Evolutionary conservation across 2,888 invertebrate genomes (phyloP), one percentile per base, ranked within the genome.

Genomic region (Leptopterna dolabrata): DNA sequence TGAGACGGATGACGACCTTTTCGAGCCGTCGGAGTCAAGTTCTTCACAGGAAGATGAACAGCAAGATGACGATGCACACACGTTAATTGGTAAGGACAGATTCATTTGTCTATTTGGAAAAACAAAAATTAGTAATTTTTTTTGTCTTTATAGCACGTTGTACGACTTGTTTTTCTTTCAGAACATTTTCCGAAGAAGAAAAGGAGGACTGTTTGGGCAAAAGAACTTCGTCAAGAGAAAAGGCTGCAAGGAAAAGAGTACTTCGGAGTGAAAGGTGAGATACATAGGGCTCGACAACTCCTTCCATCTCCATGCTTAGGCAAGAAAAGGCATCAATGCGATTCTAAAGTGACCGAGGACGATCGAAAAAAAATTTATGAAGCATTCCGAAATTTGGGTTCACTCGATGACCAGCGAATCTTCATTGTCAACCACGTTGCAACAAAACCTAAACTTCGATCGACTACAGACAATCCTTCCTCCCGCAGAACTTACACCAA

Each of bases 141-240:
- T 36, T 76, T 24, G 43, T 76, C 63, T 63, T 63, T 63, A 63
- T 63, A 63, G 16, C 63, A 63, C 7, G 63, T 63, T 63, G 63
- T 76, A 7, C 27, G 36, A 36, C 13, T 76, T 90, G 27, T 27
- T 30, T 30, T 76, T 76, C 16, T 76, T 76, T 76, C 76, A 76
- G 76, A 76, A 76, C 76, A 76, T 76, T 76, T 76, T 76, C 76
- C 76, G 76, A 76, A 76, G 76, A 76, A 76, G 36, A 76, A 76
- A 36, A 76, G 76, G 36, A 76, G 27, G 27, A 76, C 30, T 76
- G 76, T 14, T 76, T 76, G 76, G 76, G 76, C 30, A 16, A 76
- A 76, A 76, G 30, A 76, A 36, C 24, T 76, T 29, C 76, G 76
- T 76, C 76, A 76, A 76, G 76, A 76, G 76, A 76, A 76, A 24